Evolutionary conservation across 1,140 invertebrate species (phyloP).

Genomic region (Medauroidea extradentata): DNA sequence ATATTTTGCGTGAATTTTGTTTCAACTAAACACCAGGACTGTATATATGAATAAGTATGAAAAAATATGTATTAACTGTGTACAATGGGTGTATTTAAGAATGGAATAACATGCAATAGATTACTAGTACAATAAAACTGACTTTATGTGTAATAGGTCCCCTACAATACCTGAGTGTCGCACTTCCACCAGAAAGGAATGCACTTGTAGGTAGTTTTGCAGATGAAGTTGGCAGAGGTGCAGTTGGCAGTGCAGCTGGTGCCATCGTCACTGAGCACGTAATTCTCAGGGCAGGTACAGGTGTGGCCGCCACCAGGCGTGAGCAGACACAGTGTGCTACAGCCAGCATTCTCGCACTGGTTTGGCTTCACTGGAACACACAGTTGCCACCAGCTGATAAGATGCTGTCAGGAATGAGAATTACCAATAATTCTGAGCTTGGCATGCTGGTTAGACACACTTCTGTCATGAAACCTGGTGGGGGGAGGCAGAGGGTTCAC

Average conservation of each 20-base stretch:
- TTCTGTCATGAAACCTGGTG: no score
- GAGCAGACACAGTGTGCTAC: slow-evolving; percentile 72
- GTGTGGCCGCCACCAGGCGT: slow-evolving; percentile 49
- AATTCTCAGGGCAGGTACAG: slow-evolving; percentile 81
- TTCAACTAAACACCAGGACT: no score
- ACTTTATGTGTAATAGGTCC: no score
- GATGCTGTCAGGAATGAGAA: no score
- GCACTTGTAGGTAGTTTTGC: slow-evolving; percentile 65
- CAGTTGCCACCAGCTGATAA: no score
- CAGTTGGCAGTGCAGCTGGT: slow-evolving; percentile 70
- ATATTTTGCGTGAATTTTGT: no score
- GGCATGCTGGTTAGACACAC: no score
- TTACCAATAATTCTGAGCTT: no score
- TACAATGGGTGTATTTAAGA: no score
- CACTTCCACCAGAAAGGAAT: slow-evolving; percentile 61
- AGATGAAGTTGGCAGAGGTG: slow-evolving; percentile 74
- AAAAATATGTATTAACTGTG: background rate
- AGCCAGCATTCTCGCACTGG: slow-evolving; percentile 56
- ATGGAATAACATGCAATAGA: background rate
- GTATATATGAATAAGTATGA: background rate
- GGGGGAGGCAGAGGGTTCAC: no score
- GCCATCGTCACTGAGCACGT: slow-evolving; percentile 60
- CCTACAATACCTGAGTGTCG: slow-evolving; percentile 53
- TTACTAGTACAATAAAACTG: background rate
- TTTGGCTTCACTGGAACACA: slow-evolving; percentile 35